phyloP scores from a whole-genome alignment of 2,113 vertebrate genomes.

The Plecotus auritus region DNA sequence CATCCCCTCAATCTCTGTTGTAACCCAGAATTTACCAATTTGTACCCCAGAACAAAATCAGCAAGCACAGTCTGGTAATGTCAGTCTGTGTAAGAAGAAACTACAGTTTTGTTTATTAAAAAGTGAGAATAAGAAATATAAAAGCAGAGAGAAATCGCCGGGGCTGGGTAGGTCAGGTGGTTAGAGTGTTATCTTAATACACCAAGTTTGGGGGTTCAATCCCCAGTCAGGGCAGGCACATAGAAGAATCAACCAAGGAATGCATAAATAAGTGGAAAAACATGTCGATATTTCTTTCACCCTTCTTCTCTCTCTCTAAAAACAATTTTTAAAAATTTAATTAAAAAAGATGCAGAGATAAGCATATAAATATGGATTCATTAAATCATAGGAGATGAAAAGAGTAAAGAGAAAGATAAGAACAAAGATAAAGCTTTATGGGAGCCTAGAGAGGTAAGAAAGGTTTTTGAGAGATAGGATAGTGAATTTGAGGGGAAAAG shows the following conservation, averaged over 20 bases:
- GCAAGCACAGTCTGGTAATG: neutral
- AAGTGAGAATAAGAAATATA: neutral
- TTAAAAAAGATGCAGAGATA: neutral
- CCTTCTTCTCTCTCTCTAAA: no score
- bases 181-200: no score
- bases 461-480: neutral
- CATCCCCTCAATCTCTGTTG: neutral
- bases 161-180: no score
- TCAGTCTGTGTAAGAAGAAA: neutral
- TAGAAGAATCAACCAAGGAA: no score
- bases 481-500: neutral
- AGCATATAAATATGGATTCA: neutral
- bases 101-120: neutral
- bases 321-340: no score
- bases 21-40: accelerated
- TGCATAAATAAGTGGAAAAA: no score
- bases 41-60: neutral
- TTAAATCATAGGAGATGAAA: no score
- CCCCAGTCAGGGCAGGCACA: no score
- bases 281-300: no score
- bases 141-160: no score
- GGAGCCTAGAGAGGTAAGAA: neutral
- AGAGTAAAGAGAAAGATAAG: neutral
- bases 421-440: neutral
- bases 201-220: no score